These are phyloP conservation scores for Limnothrissa miodon DNA, from an alignment of 2,113 vertebrate genomes.

Conservation along the genomic window DNA sequence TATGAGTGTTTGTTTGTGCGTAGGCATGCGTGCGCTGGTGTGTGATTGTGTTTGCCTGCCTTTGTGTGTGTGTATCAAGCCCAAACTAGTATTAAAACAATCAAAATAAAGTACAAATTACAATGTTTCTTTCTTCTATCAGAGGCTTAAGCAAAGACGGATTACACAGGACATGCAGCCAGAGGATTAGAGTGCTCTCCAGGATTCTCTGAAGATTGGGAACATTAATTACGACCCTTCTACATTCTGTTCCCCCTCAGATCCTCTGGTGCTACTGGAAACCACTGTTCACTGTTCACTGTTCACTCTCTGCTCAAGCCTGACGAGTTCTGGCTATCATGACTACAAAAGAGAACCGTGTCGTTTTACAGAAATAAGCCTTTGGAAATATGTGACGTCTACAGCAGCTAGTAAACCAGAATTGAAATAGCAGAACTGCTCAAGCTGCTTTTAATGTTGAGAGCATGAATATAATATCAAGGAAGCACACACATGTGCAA, in stretches of 20 bases:
- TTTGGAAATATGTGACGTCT: background rate
- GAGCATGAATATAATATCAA: background rate
- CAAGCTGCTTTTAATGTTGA: background rate
- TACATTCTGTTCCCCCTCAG: conserved; percentile 29
- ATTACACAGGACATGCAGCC: conserved; percentile 45
- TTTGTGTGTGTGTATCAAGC: background rate
- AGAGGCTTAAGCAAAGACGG: conserved; percentile 41
- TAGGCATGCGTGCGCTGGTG: background rate
- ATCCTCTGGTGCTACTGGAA: conserved; percentile 27
- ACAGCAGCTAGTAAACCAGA: background rate
- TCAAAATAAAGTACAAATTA: background rate
- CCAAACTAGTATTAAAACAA: background rate
- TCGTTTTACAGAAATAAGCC: background rate
- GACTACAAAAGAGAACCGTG: background rate
- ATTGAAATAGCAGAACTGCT: background rate
- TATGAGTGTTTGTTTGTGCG: background rate
- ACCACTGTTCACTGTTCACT: too few species aligned
- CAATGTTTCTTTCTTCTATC: conserved; percentile 26
- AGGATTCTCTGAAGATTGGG: conserved; percentile 53
- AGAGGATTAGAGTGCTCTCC: conserved; percentile 51
- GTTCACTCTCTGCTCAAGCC: background rate
- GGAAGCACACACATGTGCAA: background rate
- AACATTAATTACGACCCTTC: conserved; percentile 34
- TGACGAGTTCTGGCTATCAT: background rate
- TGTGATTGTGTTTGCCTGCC: background rate